Percentiles rank a stretch among this genome's conserved stretches.
phyloP scores from a whole-genome alignment of 2,888 invertebrate genomes.

The Eupithecia pulchellata region DNA sequence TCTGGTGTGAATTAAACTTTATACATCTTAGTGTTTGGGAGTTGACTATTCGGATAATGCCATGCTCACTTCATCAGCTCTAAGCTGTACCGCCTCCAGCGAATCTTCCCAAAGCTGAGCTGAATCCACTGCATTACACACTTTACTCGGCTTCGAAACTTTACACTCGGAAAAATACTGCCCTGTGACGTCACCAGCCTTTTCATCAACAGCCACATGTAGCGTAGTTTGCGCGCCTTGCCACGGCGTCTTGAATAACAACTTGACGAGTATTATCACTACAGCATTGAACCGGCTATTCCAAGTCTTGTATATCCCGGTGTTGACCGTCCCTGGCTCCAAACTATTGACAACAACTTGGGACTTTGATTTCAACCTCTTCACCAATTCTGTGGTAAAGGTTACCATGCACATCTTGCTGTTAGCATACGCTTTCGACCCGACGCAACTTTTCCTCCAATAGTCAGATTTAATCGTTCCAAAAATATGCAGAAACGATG shows the following conservation, averaged over 20 bases:
- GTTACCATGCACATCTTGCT: constrained; percentile 90
- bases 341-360: constrained; percentile 91
- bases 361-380: constrained; percentile 82
- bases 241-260: constrained; percentile 87
- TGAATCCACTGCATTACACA: constrained; percentile 86
- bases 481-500: constrained; percentile 88
- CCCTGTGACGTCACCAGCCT: constrained; percentile 87
- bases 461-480: constrained; percentile 88
- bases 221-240: constrained; percentile 92
- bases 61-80: constrained; percentile 12
- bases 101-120: constrained; percentile 92
- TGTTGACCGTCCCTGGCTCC: constrained; percentile 92
- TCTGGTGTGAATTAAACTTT: too few species aligned
- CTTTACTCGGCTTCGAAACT: constrained; percentile 81
- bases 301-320: constrained; percentile 87
- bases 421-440: constrained; percentile 77
- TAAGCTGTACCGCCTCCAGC: constrained; percentile 66
- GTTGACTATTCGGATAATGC: neutral
- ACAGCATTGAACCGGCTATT: constrained; percentile 78
- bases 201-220: constrained; percentile 88
- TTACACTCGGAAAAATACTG: constrained; percentile 90
- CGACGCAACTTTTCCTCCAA: constrained; percentile 53
- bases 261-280: constrained; percentile 74
- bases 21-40: too few species aligned
- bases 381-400: constrained; percentile 88